Percentiles rank a stretch among this genome's conserved stretches.
Conservation (phyloP, 2,113 vertebrate genomes). For the Poeciliopsis retropinna region DNA sequence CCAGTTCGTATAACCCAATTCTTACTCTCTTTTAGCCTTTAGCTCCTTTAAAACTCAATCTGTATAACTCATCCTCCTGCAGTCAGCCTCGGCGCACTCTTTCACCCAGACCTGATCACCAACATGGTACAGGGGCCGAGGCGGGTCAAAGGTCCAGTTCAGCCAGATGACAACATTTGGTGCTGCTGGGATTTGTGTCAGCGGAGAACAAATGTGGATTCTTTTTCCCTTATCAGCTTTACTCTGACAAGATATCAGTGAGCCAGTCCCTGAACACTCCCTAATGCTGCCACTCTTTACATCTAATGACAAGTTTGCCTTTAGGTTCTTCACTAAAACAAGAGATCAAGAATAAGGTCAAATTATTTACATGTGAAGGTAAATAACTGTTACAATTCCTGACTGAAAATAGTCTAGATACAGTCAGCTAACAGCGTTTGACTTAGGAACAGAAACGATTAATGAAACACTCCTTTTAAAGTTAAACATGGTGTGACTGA, state of each 20-base stretch:
- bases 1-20: too few species aligned
- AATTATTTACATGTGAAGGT: background rate
- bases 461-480: background rate
- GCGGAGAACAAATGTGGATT: background rate
- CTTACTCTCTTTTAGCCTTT: too few species aligned
- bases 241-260: background rate
- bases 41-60: background rate
- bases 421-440: background rate
- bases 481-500: background rate
- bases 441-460: background rate
- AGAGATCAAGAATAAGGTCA: background rate
- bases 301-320: background rate
- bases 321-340: background rate
- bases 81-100: background rate
- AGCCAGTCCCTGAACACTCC: background rate
- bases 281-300: background rate
- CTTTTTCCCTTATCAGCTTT: background rate
- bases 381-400: background rate
- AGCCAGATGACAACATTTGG: background rate
- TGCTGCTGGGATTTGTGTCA: slow-evolving; percentile 4
- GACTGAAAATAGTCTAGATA: background rate
- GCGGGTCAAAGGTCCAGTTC: slow-evolving; percentile 2
- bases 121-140: slow-evolving; percentile 40
- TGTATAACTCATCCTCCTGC: background rate
- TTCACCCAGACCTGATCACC: slow-evolving; percentile 5